phyloP scores from a whole-genome alignment of 2,888 invertebrate genomes.

The Zygogramma bicolorata region DNA sequence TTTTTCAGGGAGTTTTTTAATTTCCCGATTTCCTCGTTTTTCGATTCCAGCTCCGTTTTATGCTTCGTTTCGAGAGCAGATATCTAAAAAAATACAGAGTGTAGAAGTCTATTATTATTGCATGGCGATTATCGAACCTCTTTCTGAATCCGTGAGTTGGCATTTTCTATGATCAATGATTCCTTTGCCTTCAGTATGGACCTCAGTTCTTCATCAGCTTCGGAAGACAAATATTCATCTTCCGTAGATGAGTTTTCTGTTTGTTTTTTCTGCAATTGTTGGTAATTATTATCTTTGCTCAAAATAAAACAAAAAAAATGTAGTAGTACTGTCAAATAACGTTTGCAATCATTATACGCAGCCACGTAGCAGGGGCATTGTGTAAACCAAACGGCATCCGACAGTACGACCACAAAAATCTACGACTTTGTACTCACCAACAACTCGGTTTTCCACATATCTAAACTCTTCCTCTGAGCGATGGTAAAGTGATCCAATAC shows the following conservation, averaged over 20 bases:
- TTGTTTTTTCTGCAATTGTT: background rate
- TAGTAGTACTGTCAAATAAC: no score
- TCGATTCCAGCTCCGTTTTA: background rate
- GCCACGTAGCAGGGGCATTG: no score
- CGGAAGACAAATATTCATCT: background rate
- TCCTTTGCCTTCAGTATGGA: background rate
- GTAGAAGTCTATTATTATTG: no score
- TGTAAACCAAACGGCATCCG: no score
- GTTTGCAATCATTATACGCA: no score
- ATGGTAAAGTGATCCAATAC: constrained; percentile 99
- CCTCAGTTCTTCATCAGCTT: background rate
- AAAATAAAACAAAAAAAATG: no score
- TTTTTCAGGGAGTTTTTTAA: background rate
- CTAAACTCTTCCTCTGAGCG: constrained; percentile 98
- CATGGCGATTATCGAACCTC: background rate
- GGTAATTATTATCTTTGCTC: background rate
- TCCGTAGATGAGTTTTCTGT: background rate
- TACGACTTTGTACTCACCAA: no score
- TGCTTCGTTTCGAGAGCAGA: background rate
- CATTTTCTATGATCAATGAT: background rate
- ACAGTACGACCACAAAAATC: no score
- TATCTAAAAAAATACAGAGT: background rate
- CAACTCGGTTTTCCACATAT: constrained; percentile 96
- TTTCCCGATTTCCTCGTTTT: background rate
- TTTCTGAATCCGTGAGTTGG: background rate